A percentile compares a stretch with the other conserved stretches of the same genome.
Evolutionary conservation across 2,113 vertebrate species (phyloP).

Genomic region (Butorides virescens): DNA sequence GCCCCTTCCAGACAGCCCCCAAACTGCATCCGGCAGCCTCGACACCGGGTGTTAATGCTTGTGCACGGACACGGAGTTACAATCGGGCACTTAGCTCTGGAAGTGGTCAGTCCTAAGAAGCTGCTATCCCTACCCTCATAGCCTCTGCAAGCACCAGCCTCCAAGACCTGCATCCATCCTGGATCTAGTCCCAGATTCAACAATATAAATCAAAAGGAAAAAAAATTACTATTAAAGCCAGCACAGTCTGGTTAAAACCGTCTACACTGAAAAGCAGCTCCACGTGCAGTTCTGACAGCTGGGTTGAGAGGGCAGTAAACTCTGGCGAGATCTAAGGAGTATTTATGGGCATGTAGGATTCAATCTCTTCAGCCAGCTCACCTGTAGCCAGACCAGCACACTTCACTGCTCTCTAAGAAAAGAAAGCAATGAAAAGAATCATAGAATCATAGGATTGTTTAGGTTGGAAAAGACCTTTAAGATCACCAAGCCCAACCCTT

Average conservation of each 20-base stretch:
- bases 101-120: neutral
- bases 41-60: rapidly evolving
- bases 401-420: neutral
- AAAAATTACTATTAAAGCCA: neutral
- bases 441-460: no score
- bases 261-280: neutral
- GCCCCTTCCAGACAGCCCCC: neutral
- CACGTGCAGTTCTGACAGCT: neutral
- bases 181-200: neutral
- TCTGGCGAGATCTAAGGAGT: neutral
- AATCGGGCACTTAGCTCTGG: neutral
- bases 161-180: neutral
- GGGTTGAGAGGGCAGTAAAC: neutral
- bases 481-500: no score
- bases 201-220: neutral
- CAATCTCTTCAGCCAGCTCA: neutral
- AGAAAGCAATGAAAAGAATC: neutral
- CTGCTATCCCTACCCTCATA: neutral
- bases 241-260: neutral
- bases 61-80: rapidly evolving
- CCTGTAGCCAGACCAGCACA: neutral
- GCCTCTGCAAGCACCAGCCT: neutral
- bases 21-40: neutral
- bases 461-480: no score
- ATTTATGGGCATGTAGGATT: neutral